Evolutionary conservation across 35 echinoderm and acorn worm species (phyloP).

Genomic region (Heliocidaris tuberculata): DNA sequence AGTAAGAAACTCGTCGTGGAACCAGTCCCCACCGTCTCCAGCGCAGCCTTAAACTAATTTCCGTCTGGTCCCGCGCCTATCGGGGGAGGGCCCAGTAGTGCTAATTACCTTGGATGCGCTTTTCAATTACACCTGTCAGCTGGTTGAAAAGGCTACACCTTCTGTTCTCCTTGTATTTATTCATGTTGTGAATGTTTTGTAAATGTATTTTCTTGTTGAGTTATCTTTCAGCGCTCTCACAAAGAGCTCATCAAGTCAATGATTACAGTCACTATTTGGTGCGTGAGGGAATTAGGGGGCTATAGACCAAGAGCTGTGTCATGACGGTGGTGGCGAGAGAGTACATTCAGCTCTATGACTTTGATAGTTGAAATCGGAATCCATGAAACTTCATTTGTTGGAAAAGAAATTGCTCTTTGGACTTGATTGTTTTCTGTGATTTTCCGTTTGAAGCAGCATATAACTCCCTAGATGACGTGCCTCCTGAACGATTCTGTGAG

Average conservation of each 20-base stretch:
- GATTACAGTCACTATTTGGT: not conserved
- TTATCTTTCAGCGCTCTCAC: not conserved
- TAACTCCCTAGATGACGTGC: not conserved
- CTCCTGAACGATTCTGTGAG: not conserved
- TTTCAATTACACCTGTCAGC: slow-evolving; percentile 5
- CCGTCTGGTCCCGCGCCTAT: not conserved
- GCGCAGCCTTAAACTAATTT: not conserved
- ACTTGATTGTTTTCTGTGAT: not conserved
- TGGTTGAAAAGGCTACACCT: slow-evolving; percentile 6
- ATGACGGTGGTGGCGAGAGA: not conserved
- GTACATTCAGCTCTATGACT: not conserved
- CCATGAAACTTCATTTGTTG: not conserved
- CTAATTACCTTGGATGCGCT: slow-evolving; percentile 28
- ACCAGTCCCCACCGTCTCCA: not conserved
- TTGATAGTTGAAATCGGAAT: not conserved
- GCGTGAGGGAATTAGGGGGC: not conserved
- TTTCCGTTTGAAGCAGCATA: not conserved
- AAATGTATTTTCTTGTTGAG: slow-evolving; percentile 16
- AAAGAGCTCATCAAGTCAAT: not conserved
- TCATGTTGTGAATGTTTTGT: slow-evolving; percentile 22
- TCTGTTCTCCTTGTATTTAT: not conserved
- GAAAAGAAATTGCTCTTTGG: not conserved
- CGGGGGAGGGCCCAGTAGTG: not conserved
- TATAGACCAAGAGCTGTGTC: not conserved
- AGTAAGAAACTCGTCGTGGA: not conserved